A percentile compares a stretch with the other conserved stretches of the same genome.
These are phyloP conservation scores for Morelia viridis DNA, from an alignment of 2,797 vertebrate genomes.

Conservation along the genomic window DNA sequence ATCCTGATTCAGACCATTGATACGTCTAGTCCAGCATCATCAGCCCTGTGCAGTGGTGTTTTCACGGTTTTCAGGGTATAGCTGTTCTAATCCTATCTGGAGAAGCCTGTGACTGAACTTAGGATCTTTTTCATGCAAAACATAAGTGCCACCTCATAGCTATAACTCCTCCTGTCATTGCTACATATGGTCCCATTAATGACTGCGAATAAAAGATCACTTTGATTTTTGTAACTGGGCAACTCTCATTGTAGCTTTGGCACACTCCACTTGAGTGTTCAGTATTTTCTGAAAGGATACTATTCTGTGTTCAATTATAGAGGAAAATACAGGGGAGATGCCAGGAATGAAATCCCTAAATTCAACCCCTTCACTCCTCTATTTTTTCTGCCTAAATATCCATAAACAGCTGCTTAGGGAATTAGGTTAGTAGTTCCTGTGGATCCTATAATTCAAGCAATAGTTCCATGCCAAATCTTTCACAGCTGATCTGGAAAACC, in stretches of 20 bases:
- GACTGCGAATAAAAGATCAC: not conserved
- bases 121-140: not conserved
- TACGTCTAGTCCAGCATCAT: not conserved
- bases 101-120: not conserved
- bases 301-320: not conserved
- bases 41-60: not conserved
- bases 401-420: not conserved
- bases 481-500: not conserved
- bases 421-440: not conserved
- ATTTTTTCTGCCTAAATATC: not conserved
- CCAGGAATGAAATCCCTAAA: not conserved
- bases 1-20: not conserved
- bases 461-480: not conserved
- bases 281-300: not conserved
- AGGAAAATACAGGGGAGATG: not conserved
- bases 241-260: not conserved
- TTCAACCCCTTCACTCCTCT: not conserved
- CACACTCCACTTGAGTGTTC: not conserved
- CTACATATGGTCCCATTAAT: not conserved
- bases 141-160: not conserved
- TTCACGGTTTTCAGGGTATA: not conserved
- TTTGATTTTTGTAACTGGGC: not conserved
- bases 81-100: not conserved
- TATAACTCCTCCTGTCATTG: not conserved
- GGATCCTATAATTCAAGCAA: not conserved